Evolutionary conservation across 2,113 vertebrate genomes (phyloP), one percentile per base, ranked within the genome.

Genomic region (Mus spicilegus): DNA sequence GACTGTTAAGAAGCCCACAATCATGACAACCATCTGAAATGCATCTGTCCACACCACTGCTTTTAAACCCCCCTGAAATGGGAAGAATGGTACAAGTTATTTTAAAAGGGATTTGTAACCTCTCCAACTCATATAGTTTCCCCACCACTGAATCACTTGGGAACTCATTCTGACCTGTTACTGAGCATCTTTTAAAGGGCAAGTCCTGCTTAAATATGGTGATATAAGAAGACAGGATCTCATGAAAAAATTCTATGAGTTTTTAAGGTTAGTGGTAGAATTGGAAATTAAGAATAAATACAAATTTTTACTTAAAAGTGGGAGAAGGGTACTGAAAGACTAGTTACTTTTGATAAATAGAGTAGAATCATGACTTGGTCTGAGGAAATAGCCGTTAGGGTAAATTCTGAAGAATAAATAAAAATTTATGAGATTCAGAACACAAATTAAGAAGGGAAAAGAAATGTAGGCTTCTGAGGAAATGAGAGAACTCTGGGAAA

Each of bases 11-110:
- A 99, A 99, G 89, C 99, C 99, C 97, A 89, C 96, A 89, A 99
- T 87, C 99, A 99, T 99, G 91, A 99, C 98, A 77, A 98, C 56
- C 99, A 99, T 99, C 98, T 99, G 99, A 98, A 99, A 99, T 36
- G 99, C 99, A 97, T 99, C 99, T 95, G 99, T 99, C 99, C 99
- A 99, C 95, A 99, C 99, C 82, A 99, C 99, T 61, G 99, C 99
- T 97, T 99, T 99, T 96, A 99, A 94, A 94, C 99, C 99, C 96
- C 99, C 98, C 98, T 99, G 93, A 76, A 98, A 98, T 20, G 82
- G 75, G 97, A 42, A 98, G 49, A 98, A 97, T 33, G 2, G 2
- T 51, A n/a, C 84, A 28, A 97, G 24, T 76, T 93, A 30, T 90
- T 54, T 1, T 82, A 89, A 76, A 30, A 0, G 33, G 94, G 89